Percentiles rank a stretch among this genome's conserved stretches.
Evolutionary conservation across 30 jellyfish, hydroid and myxozoan genomes (phyloP).

Genomic region (Aurelia aurita complex sp. Pacific): DNA sequence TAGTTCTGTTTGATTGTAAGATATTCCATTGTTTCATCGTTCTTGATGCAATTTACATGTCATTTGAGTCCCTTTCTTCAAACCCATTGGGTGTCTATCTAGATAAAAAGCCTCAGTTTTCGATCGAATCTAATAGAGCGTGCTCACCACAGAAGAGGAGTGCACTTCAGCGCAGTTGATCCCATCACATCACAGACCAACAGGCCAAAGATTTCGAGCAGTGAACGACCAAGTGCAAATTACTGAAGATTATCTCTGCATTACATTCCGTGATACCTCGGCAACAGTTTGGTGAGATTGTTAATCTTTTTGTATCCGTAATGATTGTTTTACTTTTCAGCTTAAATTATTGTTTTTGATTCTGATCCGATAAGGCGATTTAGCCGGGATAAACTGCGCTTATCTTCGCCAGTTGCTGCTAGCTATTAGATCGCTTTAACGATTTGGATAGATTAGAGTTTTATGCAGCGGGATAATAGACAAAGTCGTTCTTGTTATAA

Average conservation of each 20-base stretch:
- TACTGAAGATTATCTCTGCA: neutral
- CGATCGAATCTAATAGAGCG: no score
- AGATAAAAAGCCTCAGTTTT: slow-evolving; percentile 40
- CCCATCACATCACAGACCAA: no score
- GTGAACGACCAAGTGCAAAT: neutral
- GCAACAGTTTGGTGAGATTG: no score
- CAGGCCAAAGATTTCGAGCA: no score
- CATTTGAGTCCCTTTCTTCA: slow-evolving; percentile 45
- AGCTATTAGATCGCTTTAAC: neutral
- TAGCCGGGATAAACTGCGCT: neutral
- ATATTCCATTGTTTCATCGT: slow-evolving; percentile 31
- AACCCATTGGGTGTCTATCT: slow-evolving; percentile 33
- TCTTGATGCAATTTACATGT: slow-evolving; percentile 58
- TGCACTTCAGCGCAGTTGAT: no score
- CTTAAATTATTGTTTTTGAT: no score
- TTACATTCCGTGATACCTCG: no score
- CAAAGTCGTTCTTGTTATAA: neutral
- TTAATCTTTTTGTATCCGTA: no score
- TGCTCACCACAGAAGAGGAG: no score
- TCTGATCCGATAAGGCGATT: no score
- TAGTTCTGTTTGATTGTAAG: slow-evolving; percentile 43
- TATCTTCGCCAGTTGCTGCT: neutral
- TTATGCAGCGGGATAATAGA: neutral
- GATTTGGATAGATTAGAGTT: neutral
- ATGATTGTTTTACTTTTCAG: no score